These are phyloP conservation scores for Melanaphis sacchari DNA, from an alignment of 1,140 invertebrate species.

Conservation along the genomic window DNA sequence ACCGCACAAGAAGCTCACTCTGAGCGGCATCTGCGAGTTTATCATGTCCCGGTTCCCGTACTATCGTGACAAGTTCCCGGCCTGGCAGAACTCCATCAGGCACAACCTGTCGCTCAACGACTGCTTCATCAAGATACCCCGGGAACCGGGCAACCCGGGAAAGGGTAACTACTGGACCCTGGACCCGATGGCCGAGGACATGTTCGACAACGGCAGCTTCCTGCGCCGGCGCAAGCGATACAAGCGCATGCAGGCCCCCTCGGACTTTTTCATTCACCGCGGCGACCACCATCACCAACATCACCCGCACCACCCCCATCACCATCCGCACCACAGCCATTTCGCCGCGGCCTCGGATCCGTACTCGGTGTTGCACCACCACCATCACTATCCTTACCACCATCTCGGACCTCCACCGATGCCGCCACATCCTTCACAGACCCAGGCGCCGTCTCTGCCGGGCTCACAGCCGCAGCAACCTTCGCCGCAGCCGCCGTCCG, in stretches of 20 bases:
- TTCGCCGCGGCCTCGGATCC: slow-evolving; percentile 59
- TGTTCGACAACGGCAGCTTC: slow-evolving; percentile 99
- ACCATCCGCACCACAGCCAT: slow-evolving; percentile 63
- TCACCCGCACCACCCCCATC: slow-evolving; percentile 63
- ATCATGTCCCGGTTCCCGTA: slow-evolving; percentile 98
- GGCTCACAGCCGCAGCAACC: not conserved
- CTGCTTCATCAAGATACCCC: slow-evolving; percentile 98
- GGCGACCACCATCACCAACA: slow-evolving; percentile 65
- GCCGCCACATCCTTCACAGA: slow-evolving; percentile 60
- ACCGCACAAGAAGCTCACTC: slow-evolving; percentile 94
- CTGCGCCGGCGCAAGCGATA: slow-evolving; percentile 92
- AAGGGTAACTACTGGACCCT: slow-evolving; percentile 99
- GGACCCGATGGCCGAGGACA: slow-evolving; percentile 95
- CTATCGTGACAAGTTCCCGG: slow-evolving; percentile 93
- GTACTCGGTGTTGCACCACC: slow-evolving; percentile 55
- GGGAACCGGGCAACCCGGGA: slow-evolving; percentile 97
- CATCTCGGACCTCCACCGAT: slow-evolving; percentile 63
- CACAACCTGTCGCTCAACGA: slow-evolving; percentile 98
- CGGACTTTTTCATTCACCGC: slow-evolving; percentile 62
- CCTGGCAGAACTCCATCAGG: slow-evolving; percentile 96
- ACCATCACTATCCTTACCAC: slow-evolving; percentile 61
- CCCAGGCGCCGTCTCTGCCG: slow-evolving; percentile 51
- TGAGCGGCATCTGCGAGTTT: slow-evolving; percentile 98
- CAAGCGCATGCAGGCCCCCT: slow-evolving; percentile 77
- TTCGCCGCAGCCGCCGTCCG: slow-evolving; percentile 63